Evolutionary conservation across 2,113 vertebrate genomes (phyloP).

Genomic region (Acrocephalus arundinaceus): DNA sequence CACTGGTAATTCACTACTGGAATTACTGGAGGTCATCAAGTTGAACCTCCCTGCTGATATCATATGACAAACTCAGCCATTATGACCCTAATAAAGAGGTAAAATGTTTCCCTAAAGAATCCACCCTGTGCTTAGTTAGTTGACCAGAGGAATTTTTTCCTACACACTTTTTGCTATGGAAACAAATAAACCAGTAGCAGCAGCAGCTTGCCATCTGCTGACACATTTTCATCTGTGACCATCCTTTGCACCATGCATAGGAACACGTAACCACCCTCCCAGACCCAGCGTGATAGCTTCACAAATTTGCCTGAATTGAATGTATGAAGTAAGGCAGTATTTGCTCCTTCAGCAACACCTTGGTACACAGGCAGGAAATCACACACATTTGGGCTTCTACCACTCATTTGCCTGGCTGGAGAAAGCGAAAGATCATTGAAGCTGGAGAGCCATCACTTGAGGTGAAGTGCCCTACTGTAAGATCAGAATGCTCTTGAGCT

Average conservation of each 20-base stretch:
- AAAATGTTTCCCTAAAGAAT: neutral
- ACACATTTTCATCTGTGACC: neutral
- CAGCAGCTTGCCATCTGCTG: slow-evolving; percentile 3
- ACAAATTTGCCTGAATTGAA: neutral
- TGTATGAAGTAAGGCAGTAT: rapidly evolving
- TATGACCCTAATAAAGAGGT: neutral
- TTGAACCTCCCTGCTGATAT: neutral
- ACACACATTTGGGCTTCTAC: neutral
- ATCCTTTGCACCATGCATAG: neutral
- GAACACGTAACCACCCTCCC: neutral
- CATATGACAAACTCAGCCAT: neutral
- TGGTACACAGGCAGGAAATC: neutral
- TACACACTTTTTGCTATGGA: neutral
- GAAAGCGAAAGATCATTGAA: neutral
- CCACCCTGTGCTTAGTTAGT: neutral
- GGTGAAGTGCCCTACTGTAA: neutral
- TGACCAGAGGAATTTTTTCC: neutral
- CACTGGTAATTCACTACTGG: neutral
- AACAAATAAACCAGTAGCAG: neutral
- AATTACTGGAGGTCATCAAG: neutral
- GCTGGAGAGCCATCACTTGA: neutral
- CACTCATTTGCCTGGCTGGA: neutral
- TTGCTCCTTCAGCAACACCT: neutral
- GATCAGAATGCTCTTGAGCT: neutral
- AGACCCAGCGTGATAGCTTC: neutral